Conservation (phyloP, 2,113 vertebrate genomes). For the Baryphthengus martii region DNA sequence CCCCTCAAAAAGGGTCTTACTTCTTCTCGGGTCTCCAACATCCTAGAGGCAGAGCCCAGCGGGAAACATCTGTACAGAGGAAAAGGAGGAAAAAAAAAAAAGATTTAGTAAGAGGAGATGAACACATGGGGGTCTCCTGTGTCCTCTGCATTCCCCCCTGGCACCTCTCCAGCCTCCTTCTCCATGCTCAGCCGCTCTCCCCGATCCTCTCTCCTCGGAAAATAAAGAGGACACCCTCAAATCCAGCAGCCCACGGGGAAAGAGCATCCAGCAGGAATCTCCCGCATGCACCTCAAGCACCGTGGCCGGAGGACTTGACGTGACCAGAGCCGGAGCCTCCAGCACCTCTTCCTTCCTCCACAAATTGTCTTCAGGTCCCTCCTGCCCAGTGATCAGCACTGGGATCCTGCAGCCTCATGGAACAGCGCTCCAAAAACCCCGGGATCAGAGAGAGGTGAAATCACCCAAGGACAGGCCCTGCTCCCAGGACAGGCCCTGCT, state of each 20-base stretch:
- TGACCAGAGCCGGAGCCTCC: not conserved
- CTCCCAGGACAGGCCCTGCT: no score
- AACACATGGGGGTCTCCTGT: rapidly evolving
- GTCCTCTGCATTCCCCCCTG: not conserved
- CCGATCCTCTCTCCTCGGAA: not conserved
- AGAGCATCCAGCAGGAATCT: not conserved
- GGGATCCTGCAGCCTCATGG: not conserved
- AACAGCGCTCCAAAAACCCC: not conserved
- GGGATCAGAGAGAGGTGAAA: not conserved
- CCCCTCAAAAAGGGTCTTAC: conserved; percentile 67
- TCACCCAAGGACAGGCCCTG: rapidly evolving
- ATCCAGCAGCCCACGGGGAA: not conserved
- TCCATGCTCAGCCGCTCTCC: not conserved
- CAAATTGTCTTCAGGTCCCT: rapidly evolving
- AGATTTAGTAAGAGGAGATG: not conserved
- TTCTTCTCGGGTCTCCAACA: conserved; percentile 85
- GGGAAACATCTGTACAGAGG: conserved; percentile 66
- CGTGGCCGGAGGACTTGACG: rapidly evolving
- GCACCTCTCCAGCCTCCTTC: not conserved
- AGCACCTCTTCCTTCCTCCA: not conserved
- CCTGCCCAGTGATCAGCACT: not conserved
- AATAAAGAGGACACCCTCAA: not conserved
- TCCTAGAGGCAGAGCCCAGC: conserved; percentile 72
- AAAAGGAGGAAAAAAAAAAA: not conserved
- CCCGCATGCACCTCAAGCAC: not conserved